Conservation (phyloP, 2,797 vertebrate species). For the Glyptemys insculpta region DNA sequence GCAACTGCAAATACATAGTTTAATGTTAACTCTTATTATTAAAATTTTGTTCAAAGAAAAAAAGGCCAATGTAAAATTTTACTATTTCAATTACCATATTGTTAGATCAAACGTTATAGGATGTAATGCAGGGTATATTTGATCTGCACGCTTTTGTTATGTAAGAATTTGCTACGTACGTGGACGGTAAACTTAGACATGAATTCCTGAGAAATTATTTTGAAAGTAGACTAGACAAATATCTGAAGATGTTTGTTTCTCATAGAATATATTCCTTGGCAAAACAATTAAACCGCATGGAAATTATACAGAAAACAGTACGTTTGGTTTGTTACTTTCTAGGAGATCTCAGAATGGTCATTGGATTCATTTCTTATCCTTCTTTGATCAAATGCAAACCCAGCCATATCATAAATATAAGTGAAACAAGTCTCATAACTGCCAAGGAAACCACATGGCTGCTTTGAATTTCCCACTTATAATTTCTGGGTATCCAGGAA, state of each 20-base stretch:
- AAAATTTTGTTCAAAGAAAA: background rate
- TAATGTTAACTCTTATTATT: background rate
- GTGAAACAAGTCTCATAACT: background rate
- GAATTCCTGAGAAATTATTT: background rate
- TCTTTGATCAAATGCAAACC: background rate
- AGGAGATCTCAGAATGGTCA: background rate
- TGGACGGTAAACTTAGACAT: background rate
- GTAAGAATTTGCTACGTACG: background rate
- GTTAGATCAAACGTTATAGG: background rate
- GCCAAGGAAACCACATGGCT: conserved; percentile 16
- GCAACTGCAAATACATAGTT: background rate
- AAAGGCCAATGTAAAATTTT: background rate
- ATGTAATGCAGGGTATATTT: background rate
- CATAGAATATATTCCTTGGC: background rate
- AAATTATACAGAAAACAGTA: background rate
- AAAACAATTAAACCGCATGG: background rate
- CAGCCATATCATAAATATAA: background rate
- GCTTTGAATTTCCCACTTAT: background rate
- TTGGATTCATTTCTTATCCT: conserved; percentile 1
- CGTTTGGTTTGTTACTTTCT: background rate
- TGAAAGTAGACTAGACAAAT: background rate
- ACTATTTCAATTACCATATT: background rate
- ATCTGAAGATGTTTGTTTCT: background rate
- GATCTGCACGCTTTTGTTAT: background rate
- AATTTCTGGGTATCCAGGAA: background rate